Base-by-base conservation (phyloP, 2,888 invertebrate genomes). In the Thymelicus lineola region DNA sequence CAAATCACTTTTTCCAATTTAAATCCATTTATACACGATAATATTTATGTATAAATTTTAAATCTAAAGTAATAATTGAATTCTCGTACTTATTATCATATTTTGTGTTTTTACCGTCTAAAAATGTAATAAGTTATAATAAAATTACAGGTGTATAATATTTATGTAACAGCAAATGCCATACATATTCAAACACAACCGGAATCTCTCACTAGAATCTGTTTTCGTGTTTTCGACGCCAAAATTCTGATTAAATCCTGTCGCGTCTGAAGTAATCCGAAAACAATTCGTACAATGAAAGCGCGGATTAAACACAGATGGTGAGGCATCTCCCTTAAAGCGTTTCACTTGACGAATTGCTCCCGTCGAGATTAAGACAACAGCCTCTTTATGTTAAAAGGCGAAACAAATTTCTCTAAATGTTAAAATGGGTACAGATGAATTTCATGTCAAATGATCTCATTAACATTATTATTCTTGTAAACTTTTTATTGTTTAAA, bases 281-380 rank as follows among this genome's bases (percentile, higher is more conserved):
- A 69, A 69, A 69, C 69, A 63, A 69, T 69, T 69, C 69, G 69
- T 50, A 64, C 69, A 70, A 70, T 70, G 65, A 72, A 63, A 66
- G 62, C 62, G 38, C 57, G 69, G 69, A 69, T 63, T 66, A 69
- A 62, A 66, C 74, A 75, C 75, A 75, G 74, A 76, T 81, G 79
- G 80, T 77, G 79, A 77, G 71, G 74, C 78, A 77, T 80, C 79
- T 80, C 78, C 78, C 79, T 79, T 76, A 75, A 79, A 79, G 76
- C 75, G 75, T 77, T 79, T 73, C 73, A 75, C 78, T 82, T 85
- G 85, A 86, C 80, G 84, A 80, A 86, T 85, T 82, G 80, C 79
- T 75, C 79, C 76, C 83, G 85, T 75, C 79, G 76, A 84, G 85
- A 85, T 85, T 85, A 83, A 81, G 82, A 81, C 82, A 82, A 83